phyloP scores from a whole-genome alignment of 1,140 invertebrate genomes.

The Bombus superbus region DNA sequence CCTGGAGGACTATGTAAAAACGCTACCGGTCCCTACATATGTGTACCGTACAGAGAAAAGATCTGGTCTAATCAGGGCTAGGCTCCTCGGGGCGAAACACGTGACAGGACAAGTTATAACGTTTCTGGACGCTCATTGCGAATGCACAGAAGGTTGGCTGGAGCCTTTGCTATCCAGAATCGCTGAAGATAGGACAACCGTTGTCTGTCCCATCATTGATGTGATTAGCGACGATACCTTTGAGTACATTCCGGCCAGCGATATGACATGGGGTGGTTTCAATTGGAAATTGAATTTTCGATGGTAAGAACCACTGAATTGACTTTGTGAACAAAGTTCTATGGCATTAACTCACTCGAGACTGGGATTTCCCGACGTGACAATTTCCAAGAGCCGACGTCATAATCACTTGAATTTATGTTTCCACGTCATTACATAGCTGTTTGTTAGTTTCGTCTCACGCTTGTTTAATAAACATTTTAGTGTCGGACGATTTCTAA shows the following conservation, averaged over 20 bases:
- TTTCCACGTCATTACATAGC: no score
- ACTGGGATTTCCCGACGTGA: not conserved
- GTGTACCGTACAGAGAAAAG: conserved; percentile 94
- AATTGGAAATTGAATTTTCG: conserved; percentile 99
- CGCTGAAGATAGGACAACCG: conserved; percentile 94
- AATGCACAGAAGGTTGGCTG: conserved; percentile 97
- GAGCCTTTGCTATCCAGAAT: conserved; percentile 95
- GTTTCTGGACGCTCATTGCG: conserved; percentile 98
- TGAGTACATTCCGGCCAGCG: conserved; percentile 96
- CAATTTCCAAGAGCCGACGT: not conserved
- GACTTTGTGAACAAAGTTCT: not conserved
- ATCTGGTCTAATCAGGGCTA: conserved; percentile 96
- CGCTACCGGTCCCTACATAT: conserved; percentile 91
- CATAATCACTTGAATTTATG: not conserved
- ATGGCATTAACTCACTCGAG: not conserved
- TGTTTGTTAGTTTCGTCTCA: no score
- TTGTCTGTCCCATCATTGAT: conserved; percentile 99
- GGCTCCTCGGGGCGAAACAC: conserved; percentile 95
- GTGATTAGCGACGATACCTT: conserved; percentile 99
- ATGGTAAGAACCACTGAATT: conserved; percentile 85
- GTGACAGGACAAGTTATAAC: conserved; percentile 97
- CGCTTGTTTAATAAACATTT: no score
- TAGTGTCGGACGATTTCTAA: no score
- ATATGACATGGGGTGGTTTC: conserved; percentile 98
- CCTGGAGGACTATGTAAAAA: conserved; percentile 95